Evolutionary conservation across 2,888 invertebrate species (phyloP), one percentile per base, ranked within the genome.

Genomic region (Orthosia incerta): DNA sequence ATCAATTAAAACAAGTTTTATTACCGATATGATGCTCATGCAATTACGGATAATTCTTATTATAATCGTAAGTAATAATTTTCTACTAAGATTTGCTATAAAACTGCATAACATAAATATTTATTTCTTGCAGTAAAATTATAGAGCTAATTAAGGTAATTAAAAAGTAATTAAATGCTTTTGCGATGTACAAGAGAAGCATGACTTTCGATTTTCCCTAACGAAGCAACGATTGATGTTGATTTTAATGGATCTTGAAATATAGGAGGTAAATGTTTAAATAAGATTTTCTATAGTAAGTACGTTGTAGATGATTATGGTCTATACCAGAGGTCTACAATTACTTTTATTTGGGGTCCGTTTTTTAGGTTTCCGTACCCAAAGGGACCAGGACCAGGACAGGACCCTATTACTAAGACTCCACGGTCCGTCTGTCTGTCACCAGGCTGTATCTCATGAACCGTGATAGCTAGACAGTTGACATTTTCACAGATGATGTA

Each of bases 61-160:
- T 15, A 23, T 11, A 15, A 74, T 74, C 26, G 39, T 0, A 46
- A 50, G 3, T 51, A 48, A 55, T 4, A 48, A 50, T 53, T 62
- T 50, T 57, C 57, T 69, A 39, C 20, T 15, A 59, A 57, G 23
- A 15, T 66, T 46, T 23, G 26, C 56, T 20, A 51, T 51, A 18
- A 50, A 75, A 45, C 60, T 45, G 11, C 9, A 26, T 74, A 18
- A 2, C 59, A 53, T 18, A 60, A 60, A 77, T 59, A 53, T 15
- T 59, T 51, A 59, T 64, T 55, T 18, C 23, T 50, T 26, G 51
- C 18, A 50, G 51, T 53, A 55, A 60, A 61, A 53, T 26, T 2
- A 48, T 63, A 50, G 39, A 31, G 50, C 48, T 76, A 76, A 65
- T 81, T 12, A 70, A 31, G 20, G 77, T 71, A 66, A 82, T 82